Percentiles rank a stretch among this genome's conserved stretches.
Evolutionary conservation across 2,113 vertebrate species (phyloP).

Genomic region (Rhegmatorhina hoffmannsi): DNA sequence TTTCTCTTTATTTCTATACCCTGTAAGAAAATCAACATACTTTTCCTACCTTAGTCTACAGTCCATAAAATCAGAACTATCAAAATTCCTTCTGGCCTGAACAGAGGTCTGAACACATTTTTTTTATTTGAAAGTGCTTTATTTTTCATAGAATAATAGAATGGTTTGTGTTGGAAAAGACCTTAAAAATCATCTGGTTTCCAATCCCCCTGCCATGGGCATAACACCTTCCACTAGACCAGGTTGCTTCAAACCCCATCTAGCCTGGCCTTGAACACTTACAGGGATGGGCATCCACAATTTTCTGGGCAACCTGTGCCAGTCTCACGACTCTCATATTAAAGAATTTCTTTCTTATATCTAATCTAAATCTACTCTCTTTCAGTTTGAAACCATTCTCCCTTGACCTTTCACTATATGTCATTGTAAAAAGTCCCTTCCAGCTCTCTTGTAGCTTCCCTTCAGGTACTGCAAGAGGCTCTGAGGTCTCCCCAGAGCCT

Average conservation of each 20-base stretch:
- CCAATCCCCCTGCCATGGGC: not conserved
- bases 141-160: not conserved
- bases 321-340: not conserved
- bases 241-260: not conserved
- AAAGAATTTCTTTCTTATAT: not conserved
- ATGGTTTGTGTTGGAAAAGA: not conserved
- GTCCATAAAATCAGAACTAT: constrained; percentile 57
- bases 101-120: not conserved
- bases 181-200: not conserved
- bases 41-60: constrained; percentile 14
- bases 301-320: not conserved
- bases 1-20: constrained; percentile 36
- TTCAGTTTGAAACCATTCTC: not conserved
- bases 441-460: not conserved
- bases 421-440: not conserved
- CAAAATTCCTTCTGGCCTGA: constrained; percentile 37
- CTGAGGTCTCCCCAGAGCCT: not conserved
- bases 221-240: not conserved
- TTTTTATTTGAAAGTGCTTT: constrained; percentile 33
- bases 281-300: not conserved
- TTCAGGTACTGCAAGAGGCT: not conserved
- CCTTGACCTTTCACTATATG: not conserved
- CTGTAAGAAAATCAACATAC: constrained; percentile 42
- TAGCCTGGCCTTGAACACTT: not conserved
- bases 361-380: not conserved